Conservation (phyloP, 2,113 vertebrate genomes). For the Eublepharis macularius region DNA sequence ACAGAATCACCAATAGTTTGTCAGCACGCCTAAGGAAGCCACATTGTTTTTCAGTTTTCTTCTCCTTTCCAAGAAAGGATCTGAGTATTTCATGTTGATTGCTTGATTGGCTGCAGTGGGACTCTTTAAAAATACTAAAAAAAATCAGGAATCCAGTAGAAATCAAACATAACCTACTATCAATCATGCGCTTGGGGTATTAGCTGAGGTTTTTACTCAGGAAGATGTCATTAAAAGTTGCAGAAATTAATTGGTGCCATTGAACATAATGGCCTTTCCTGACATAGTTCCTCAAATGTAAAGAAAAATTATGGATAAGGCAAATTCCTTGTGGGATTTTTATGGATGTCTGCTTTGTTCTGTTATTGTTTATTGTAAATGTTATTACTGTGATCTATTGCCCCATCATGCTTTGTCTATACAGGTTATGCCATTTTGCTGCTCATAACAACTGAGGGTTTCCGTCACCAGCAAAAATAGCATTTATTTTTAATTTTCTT, state of each 20-base stretch:
- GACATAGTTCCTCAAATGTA: conserved; percentile 82
- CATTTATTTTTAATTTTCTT: conserved; percentile 69
- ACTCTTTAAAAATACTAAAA: conserved; percentile 85
- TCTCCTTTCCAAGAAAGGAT: conserved; percentile 75
- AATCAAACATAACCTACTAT: conserved; percentile 80
- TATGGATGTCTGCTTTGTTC: conserved; percentile 81
- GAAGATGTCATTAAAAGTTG: conserved; percentile 86
- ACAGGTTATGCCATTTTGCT: conserved; percentile 63
- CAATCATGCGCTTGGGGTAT: conserved; percentile 74
- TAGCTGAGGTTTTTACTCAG: conserved; percentile 81
- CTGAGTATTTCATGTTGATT: conserved; percentile 86
- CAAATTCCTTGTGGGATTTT: conserved; percentile 83
- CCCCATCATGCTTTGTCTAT: conserved; percentile 76
- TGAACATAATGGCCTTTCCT: conserved; percentile 81
- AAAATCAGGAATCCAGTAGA: conserved; percentile 82
- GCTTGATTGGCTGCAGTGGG: conserved; percentile 87
- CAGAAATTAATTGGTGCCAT: conserved; percentile 87
- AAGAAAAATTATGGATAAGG: conserved; percentile 84
- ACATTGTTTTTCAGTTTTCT: conserved; percentile 75
- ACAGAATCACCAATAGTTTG: conserved; percentile 70
- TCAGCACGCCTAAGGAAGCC: conserved; percentile 63
- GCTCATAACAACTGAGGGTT: conserved; percentile 69
- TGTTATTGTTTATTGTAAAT: conserved; percentile 87
- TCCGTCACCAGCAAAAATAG: conserved; percentile 63
- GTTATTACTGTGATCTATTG: conserved; percentile 86